Conservation (phyloP, 2,888 invertebrate genomes). For the Halictus ligatus region DNA sequence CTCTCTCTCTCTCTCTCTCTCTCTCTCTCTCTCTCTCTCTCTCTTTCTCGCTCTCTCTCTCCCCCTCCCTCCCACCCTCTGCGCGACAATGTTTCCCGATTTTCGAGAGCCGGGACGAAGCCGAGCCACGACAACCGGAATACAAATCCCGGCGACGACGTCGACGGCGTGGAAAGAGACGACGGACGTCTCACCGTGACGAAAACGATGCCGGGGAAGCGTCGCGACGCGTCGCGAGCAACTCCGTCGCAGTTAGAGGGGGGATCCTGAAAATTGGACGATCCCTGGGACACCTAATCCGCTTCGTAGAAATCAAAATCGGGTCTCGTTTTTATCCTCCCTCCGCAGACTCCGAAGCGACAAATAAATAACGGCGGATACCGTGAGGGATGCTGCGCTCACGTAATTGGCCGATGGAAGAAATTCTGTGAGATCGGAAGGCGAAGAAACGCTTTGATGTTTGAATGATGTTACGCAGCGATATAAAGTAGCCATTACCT, state of each 20-base stretch:
- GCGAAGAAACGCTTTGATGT: not conserved
- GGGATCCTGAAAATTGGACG: slow-evolving; percentile 35
- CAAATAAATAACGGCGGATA: not conserved
- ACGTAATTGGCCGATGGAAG: not conserved
- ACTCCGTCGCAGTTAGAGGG: not conserved
- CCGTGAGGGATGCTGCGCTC: not conserved
- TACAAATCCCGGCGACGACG: not conserved
- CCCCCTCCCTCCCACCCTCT: no score
- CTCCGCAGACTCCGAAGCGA: not conserved
- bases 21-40: not conserved
- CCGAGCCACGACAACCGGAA: not conserved
- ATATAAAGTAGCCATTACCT: not conserved
- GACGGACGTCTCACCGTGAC: not conserved
- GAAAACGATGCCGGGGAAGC: slow-evolving; percentile 25
- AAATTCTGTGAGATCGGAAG: not conserved
- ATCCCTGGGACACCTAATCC: slow-evolving; percentile 55
- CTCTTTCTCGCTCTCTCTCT: no score
- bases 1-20: no score
- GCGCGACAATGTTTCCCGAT: slow-evolving; percentile 7
- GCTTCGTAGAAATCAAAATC: slow-evolving; percentile 48
- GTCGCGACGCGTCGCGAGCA: slow-evolving; percentile 11
- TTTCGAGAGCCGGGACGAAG: not conserved
- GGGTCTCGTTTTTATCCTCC: not conserved
- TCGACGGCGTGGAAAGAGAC: not conserved
- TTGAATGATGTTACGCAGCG: not conserved